Evolutionary conservation across 1,140 invertebrate species (phyloP).

Genomic region (Drosophila guanche): DNA sequence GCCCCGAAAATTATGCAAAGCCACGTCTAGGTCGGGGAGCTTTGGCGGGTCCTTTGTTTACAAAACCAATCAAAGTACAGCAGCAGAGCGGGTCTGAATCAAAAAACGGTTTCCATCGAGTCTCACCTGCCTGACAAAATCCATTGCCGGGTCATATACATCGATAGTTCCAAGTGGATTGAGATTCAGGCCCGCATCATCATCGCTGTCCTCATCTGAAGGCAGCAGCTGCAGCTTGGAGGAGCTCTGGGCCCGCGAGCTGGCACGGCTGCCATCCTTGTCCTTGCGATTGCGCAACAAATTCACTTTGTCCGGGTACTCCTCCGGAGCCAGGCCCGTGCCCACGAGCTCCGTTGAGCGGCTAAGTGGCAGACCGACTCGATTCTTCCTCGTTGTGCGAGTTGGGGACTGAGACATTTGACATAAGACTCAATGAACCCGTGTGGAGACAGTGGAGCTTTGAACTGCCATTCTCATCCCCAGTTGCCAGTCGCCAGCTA

Average conservation of each 20-base stretch:
- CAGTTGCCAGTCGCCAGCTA: neutral
- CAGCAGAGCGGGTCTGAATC: too few relatives aligned
- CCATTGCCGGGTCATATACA: too few relatives aligned
- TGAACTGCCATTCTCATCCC: neutral
- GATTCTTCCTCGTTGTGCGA: constrained; percentile 7
- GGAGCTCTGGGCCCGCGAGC: neutral
- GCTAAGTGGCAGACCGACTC: neutral
- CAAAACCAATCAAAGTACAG: too few relatives aligned
- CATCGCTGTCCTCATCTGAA: neutral
- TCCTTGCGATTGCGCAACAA: constrained; percentile 55
- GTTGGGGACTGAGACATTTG: constrained; percentile 35
- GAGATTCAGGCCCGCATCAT: too few relatives aligned
- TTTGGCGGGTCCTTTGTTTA: neutral
- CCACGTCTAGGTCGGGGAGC: constrained; percentile 16
- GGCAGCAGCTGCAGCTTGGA: neutral
- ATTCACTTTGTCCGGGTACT: constrained; percentile 4
- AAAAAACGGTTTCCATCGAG: neutral
- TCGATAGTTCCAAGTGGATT: too few relatives aligned
- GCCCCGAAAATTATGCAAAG: constrained; percentile 43
- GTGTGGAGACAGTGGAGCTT: neutral
- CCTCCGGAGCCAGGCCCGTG: constrained; percentile 3
- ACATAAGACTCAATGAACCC: constrained; percentile 50
- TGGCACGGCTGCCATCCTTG: constrained; percentile 7
- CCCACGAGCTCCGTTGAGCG: neutral
- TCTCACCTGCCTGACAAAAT: constrained; percentile 6